A percentile compares a stretch with the other conserved stretches of the same genome.
phyloP scores from a whole-genome alignment of 2,113 vertebrate genomes.

The Antidorcas marsupialis region DNA sequence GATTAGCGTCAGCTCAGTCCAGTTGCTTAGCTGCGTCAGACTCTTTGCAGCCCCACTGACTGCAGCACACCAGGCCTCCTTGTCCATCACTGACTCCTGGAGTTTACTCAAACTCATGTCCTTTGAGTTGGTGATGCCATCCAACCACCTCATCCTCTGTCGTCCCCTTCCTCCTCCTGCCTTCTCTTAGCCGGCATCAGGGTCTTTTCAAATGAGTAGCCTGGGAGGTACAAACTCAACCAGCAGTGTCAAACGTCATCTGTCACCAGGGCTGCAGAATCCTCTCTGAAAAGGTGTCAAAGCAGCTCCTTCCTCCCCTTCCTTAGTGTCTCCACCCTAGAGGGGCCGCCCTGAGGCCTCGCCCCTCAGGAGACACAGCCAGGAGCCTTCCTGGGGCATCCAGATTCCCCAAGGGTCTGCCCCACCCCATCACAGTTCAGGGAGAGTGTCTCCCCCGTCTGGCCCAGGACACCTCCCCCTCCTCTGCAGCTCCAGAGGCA shows the following conservation, averaged over 20 bases:
- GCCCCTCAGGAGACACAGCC: background rate
- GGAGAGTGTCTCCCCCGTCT: background rate
- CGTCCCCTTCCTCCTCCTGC: background rate
- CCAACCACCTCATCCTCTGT: background rate
- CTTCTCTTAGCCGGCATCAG: background rate
- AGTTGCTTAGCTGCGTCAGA: background rate
- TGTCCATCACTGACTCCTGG: background rate
- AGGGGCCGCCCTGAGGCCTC: background rate
- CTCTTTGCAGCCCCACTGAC: background rate
- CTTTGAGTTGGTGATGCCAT: background rate
- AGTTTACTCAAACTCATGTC: background rate
- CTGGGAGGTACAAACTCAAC: background rate
- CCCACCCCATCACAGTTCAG: background rate
- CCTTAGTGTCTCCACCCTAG: background rate
- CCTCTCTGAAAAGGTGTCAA: background rate
- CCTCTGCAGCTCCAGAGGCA: background rate
- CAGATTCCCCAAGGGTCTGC: background rate
- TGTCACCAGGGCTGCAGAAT: background rate
- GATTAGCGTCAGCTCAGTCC: rapidly evolving
- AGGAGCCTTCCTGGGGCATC: background rate
- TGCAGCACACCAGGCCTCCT: background rate
- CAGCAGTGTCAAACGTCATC: background rate
- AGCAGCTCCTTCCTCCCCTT: too few relatives aligned
- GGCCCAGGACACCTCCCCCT: too few relatives aligned
- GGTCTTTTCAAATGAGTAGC: background rate